A percentile compares a stretch with the other conserved stretches of the same genome.
Evolutionary conservation across 2,888 invertebrate genomes (phyloP).

Genomic region (Lasioglossum leucozonium): DNA sequence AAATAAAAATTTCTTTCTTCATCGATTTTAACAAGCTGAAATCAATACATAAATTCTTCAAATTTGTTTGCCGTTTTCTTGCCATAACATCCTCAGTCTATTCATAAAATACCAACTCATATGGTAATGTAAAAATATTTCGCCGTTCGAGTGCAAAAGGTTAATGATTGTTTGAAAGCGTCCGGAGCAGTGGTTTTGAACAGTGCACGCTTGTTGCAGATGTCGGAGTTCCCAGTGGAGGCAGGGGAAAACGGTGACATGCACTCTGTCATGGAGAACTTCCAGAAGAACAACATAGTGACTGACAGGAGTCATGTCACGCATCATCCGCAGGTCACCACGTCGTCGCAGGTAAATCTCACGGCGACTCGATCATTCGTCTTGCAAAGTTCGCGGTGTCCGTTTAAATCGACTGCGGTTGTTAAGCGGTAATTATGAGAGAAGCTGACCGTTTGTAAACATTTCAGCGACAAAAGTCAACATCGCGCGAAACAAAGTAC

Average conservation of each 20-base stretch:
- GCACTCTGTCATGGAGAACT: conserved; percentile 90
- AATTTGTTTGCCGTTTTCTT: too few species aligned
- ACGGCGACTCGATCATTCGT: not conserved
- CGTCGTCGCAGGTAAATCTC: conserved; percentile 86
- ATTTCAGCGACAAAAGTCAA: not conserved
- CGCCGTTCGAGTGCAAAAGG: not conserved
- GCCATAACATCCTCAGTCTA: too few species aligned
- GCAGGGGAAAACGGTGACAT: conserved; percentile 87
- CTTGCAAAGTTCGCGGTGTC: not conserved
- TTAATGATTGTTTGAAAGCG: not conserved
- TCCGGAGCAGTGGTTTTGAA: not conserved
- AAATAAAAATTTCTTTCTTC: too few species aligned
- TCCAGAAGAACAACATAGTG: conserved; percentile 87
- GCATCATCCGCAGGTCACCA: conserved; percentile 86
- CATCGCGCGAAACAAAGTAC: not conserved
- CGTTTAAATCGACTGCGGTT: not conserved
- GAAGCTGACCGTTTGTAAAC: not conserved
- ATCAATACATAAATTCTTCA: too few species aligned
- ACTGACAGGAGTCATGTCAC: conserved; percentile 78
- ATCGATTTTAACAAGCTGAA: too few species aligned
- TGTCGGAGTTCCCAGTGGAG: conserved; percentile 88
- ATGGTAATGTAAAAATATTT: too few species aligned
- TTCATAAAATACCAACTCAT: too few species aligned
- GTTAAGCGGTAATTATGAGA: not conserved
- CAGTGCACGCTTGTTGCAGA: conserved; percentile 74